Conservation (phyloP, 2,888 invertebrate species). For the Autographa gamma region DNA sequence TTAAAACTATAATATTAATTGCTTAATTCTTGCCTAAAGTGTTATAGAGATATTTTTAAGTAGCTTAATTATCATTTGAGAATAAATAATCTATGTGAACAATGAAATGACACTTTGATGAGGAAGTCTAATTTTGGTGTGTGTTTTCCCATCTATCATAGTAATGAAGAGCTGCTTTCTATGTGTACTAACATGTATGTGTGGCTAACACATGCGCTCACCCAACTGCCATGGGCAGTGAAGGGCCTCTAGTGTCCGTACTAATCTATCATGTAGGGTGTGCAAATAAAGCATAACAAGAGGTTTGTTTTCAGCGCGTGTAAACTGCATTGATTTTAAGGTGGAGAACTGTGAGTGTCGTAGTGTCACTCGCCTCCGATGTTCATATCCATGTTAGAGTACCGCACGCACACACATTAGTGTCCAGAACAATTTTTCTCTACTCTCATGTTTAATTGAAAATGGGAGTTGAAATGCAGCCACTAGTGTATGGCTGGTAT, state of each 20-base stretch:
- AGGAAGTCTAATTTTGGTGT: constrained; percentile 34
- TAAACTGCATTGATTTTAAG: constrained; percentile 90
- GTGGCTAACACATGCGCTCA: constrained; percentile 56
- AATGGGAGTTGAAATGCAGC: constrained; percentile 24
- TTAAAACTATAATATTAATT: constrained; percentile 64
- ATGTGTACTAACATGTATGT: constrained; percentile 58
- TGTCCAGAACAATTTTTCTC: constrained; percentile 72
- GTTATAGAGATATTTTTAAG: constrained; percentile 67
- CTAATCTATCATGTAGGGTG: constrained; percentile 67
- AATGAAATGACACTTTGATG: constrained; percentile 31
- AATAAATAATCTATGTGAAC: constrained; percentile 34
- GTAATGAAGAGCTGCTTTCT: constrained; percentile 59
- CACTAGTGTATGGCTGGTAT: neutral
- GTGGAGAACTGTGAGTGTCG: constrained; percentile 90
- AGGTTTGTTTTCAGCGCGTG: constrained; percentile 89
- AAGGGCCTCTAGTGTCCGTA: constrained; percentile 26
- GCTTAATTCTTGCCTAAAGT: constrained; percentile 72
- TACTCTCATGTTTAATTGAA: constrained; percentile 38
- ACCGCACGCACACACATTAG: constrained; percentile 79
- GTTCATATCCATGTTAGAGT: constrained; percentile 86
- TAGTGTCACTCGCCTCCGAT: constrained; percentile 84
- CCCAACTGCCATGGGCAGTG: constrained; percentile 26
- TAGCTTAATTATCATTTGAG: constrained; percentile 60
- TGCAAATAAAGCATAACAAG: constrained; percentile 82
- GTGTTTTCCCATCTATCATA: constrained; percentile 37